phyloP scores from a whole-genome alignment of 30 jellyfish, hydroid and myxozoan species.

The Pseudorhiza aurosa region DNA sequence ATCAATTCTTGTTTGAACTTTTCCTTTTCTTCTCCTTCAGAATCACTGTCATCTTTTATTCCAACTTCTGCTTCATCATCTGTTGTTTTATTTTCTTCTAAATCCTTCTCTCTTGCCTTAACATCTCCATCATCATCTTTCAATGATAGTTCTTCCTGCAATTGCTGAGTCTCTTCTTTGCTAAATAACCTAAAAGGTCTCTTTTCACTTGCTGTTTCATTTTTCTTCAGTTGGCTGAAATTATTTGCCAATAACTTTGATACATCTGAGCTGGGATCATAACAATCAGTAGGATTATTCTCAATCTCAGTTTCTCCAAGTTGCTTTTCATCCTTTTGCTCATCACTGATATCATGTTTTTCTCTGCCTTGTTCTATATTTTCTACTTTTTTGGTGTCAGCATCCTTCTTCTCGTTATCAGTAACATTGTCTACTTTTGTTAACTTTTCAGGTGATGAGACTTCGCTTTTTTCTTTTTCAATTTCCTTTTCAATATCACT shows the following conservation, averaged over 20 bases:
- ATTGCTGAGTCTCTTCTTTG: conserved; percentile 40
- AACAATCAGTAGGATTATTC: too few relatives aligned
- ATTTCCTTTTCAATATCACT: conserved; percentile 56
- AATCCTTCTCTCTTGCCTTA: conserved; percentile 19
- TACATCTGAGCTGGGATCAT: too few relatives aligned
- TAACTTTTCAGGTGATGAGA: not conserved
- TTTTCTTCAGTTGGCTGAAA: too few relatives aligned
- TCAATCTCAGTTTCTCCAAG: too few relatives aligned
- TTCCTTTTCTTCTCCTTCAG: conserved; percentile 7
- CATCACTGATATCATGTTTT: too few relatives aligned
- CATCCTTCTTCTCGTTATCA: too few relatives aligned
- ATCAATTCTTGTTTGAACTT: too few relatives aligned
- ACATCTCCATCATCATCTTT: not conserved
- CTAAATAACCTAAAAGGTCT: conserved; percentile 45
- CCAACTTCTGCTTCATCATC: not conserved
- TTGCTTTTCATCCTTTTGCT: too few relatives aligned
- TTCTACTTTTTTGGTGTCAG: too few relatives aligned
- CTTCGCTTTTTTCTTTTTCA: conserved; percentile 22
- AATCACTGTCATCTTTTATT: not conserved
- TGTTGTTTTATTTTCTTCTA: conserved; percentile 17
- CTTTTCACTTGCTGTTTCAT: conserved; percentile 7
- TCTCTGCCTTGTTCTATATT: too few relatives aligned
- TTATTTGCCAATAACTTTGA: too few relatives aligned
- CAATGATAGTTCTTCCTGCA: conserved; percentile 16
- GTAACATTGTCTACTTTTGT: too few relatives aligned